Evolutionary conservation across 2,113 vertebrate genomes (phyloP).

Genomic region (Meleagris gallopavo): DNA sequence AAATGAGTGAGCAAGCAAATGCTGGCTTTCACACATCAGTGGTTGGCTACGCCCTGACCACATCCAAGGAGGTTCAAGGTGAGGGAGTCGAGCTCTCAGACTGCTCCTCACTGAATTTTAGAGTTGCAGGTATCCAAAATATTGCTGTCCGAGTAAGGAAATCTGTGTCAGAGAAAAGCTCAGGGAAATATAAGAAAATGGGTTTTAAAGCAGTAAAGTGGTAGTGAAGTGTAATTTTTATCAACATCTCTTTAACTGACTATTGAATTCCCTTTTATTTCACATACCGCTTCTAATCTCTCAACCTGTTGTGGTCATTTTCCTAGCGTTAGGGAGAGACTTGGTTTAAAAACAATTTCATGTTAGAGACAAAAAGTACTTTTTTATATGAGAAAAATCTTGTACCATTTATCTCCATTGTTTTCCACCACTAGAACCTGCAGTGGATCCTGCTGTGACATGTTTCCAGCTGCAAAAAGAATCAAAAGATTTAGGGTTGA

Average conservation of each 20-base stretch:
- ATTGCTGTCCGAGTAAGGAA: not conserved
- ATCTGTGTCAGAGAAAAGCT: not conserved
- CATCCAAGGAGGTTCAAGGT: constrained; percentile 69
- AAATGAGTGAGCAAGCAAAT: constrained; percentile 68
- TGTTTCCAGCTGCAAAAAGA: constrained; percentile 76
- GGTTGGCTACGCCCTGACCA: constrained; percentile 57
- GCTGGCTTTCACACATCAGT: constrained; percentile 70
- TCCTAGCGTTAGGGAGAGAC: not conserved
- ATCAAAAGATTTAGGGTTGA: constrained; percentile 70
- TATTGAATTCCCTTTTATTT: not conserved
- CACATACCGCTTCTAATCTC: not conserved
- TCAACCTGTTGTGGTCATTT: not conserved
- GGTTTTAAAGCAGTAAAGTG: not conserved
- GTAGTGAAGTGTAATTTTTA: constrained; percentile 13
- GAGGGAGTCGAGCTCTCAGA: constrained; percentile 48
- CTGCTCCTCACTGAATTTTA: constrained; percentile 9
- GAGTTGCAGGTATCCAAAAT: constrained; percentile 17
- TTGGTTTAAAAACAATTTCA: constrained; percentile 24
- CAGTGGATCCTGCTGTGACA: constrained; percentile 67
- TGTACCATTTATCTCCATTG: constrained; percentile 35
- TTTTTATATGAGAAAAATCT: constrained; percentile 4
- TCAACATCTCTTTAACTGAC: not conserved
- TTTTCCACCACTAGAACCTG: constrained; percentile 62
- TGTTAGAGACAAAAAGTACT: not conserved
- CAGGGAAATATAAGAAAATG: constrained; percentile 21